Evolutionary conservation across 2,797 vertebrate species (phyloP).

Genomic region (Ceryle rudis): DNA sequence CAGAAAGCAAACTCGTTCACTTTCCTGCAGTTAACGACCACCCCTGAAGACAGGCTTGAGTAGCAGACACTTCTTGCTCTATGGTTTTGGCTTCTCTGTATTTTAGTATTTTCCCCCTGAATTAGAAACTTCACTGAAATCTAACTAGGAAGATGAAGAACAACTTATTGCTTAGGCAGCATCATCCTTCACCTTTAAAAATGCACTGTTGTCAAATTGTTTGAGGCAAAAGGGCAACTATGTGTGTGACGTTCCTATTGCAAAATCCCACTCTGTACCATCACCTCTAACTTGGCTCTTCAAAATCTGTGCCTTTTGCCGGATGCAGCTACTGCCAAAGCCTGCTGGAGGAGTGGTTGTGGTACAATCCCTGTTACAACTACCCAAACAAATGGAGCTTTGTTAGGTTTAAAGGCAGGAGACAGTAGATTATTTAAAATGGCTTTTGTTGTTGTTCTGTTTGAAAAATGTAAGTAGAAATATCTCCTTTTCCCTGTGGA

Average conservation of each 20-base stretch:
- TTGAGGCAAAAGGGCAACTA: background rate
- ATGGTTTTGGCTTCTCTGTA: background rate
- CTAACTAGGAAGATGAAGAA: background rate
- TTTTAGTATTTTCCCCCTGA: background rate
- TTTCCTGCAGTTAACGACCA: background rate
- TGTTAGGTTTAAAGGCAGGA: background rate
- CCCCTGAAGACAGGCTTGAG: background rate
- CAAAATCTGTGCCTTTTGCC: rapidly evolving
- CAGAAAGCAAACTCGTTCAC: background rate
- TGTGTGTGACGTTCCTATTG: background rate
- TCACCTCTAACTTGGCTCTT: background rate
- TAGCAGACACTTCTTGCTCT: background rate
- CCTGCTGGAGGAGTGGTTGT: background rate
- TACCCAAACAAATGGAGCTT: background rate
- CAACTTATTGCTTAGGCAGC: background rate
- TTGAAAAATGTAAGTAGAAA: background rate
- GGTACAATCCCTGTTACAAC: background rate
- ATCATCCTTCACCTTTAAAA: background rate
- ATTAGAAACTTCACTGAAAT: background rate
- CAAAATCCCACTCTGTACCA: background rate
- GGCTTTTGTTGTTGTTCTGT: background rate
- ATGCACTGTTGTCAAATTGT: background rate
- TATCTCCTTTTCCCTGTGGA: background rate
- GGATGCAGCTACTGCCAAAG: background rate
- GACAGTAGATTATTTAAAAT: background rate